Base-by-base conservation (phyloP, 2,113 vertebrate species). In the Malurus cyaneus region DNA sequence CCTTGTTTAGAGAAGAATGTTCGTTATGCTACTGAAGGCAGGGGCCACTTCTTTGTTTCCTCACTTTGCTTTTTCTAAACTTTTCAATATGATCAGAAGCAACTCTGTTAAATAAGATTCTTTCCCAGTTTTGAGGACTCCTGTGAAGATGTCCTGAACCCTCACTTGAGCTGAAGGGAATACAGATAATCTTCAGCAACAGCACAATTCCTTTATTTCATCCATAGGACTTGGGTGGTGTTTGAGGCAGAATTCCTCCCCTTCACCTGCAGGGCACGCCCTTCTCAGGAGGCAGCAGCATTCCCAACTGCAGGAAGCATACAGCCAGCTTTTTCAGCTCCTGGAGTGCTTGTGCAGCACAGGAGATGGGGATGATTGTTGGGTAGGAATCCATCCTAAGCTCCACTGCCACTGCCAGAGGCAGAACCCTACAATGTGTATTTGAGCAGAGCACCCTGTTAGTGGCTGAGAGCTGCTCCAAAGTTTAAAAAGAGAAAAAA, bases 21-120 rank as follows among this genome's bases (percentile, higher is more conserved):
- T 86, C 12, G 8, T 39, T 64, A 21, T 29, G 16, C 11, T 57
- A 50, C 36, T 94, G 81, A 50, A 42, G 41, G 19, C 54, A 36
- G 28, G 46, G n/a, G 8, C 15, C 2, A 6, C 16, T 23, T 8
- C 28, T 85, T 34, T 64, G 21, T 78, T 29, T 52, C 52, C 9
- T 18, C 41, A 14, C 1, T 3, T 6, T 9, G 2, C 9, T 14
- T 44, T 16, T 44, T n/a, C 39, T 17, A 59, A 49, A 49, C 1
- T 5, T 80, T 39, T 7, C n/a, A 52, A 9, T 36, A 16, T 23
- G 29, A n/a, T 23, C 60, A 79, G 28, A 71, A 74, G 36, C 20
- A 88, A 11, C 6, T 71, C 42, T 80, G 16, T 81, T 41, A 79
- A 86, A 53, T 12, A 34, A 32, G 31, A 21, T 50, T 36, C 12